Conservation (phyloP, 1,140 invertebrate species). For the Brachionus rubens region DNA sequence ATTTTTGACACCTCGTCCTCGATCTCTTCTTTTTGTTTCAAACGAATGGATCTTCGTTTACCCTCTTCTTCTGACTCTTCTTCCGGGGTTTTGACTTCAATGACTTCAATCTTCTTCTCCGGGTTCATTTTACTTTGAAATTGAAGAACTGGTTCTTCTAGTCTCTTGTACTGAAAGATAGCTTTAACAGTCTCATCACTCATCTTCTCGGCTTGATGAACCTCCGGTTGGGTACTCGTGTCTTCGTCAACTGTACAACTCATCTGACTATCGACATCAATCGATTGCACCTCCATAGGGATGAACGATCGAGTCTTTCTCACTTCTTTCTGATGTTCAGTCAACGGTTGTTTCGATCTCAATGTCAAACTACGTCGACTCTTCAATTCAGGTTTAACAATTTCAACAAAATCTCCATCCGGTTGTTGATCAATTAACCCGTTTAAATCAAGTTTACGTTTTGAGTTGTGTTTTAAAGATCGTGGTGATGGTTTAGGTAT, state of each 20-base stretch:
- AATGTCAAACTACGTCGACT: background rate
- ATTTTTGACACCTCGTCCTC: background rate
- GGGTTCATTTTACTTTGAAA: conserved; percentile 42
- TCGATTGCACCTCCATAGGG: conserved; percentile 33
- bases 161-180: background rate
- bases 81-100: background rate
- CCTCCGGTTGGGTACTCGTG: conserved; percentile 11
- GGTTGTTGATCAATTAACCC: conserved; percentile 29
- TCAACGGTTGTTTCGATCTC: conserved; percentile 6
- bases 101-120: background rate
- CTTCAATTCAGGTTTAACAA: conserved; percentile 15
- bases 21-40: background rate
- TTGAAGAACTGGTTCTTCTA: background rate
- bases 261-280: background rate
- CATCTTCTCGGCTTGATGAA: background rate
- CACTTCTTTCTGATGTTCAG: conserved; percentile 35
- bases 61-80: background rate
- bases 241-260: conserved; percentile 41
- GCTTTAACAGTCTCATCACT: background rate
- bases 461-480: conserved; percentile 30
- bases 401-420: conserved; percentile 15
- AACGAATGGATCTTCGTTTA: background rate
- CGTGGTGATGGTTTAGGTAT: background rate
- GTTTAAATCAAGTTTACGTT: conserved; percentile 30
- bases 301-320: conserved; percentile 36